Conservation (phyloP, 1,140 invertebrate species). For the Paraescarpia echinospica region DNA sequence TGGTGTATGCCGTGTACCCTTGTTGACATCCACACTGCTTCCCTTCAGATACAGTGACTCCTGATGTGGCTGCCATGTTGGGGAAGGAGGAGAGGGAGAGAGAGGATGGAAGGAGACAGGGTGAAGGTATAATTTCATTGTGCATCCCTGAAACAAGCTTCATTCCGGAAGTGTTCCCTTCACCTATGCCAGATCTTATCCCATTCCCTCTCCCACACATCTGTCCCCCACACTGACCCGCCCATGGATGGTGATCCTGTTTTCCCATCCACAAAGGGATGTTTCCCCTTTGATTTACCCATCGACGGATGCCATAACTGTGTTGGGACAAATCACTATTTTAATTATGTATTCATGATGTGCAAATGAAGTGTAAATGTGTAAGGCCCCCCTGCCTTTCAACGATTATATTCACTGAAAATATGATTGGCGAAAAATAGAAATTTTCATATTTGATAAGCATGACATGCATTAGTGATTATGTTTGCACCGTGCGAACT, state of each 20-base stretch:
- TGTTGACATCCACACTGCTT: not conserved
- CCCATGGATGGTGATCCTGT: not conserved
- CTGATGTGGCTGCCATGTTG: not conserved
- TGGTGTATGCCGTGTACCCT: no score
- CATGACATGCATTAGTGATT: not conserved
- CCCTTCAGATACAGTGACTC: not conserved
- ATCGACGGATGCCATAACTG: not conserved
- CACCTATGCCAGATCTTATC: not conserved
- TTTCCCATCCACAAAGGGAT: not conserved
- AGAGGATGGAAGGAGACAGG: not conserved
- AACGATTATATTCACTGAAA: not conserved
- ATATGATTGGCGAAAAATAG: not conserved
- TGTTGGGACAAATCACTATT: not conserved
- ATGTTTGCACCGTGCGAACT: not conserved
- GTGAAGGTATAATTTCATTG: not conserved
- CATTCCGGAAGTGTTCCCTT: not conserved
- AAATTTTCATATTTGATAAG: not conserved
- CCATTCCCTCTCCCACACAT: not conserved
- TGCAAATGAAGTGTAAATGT: slow-evolving; percentile 1
- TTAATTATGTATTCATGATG: not conserved
- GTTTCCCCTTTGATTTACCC: not conserved
- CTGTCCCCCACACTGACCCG: not conserved
- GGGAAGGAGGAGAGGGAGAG: not conserved
- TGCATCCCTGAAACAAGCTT: not conserved
- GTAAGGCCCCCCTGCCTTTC: not conserved